phyloP scores from a whole-genome alignment of 2,113 vertebrate genomes.

The Hypocryptadius cinnamomeus region DNA sequence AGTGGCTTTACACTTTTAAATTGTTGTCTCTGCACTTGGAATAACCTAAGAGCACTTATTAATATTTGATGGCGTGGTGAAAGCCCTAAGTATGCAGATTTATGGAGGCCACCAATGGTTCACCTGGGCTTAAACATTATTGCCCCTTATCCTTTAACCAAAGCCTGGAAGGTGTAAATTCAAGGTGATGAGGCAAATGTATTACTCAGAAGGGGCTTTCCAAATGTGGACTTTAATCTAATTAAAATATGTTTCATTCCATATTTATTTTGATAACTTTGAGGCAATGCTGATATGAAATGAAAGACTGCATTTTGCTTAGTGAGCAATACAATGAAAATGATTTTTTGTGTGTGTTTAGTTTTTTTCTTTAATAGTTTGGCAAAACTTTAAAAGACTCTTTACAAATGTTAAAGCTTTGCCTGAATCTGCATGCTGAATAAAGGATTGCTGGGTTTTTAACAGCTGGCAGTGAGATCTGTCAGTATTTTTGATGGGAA shows the following conservation, averaged over 20 bases:
- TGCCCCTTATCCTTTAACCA: neutral
- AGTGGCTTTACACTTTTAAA: slow-evolving; percentile 31
- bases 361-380: neutral
- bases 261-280: neutral
- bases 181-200: neutral
- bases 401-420: neutral
- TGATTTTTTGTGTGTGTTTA: neutral
- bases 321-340: neutral
- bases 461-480: neutral
- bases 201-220: neutral
- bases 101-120: neutral
- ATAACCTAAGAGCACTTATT: slow-evolving; percentile 58
- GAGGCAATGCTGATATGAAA: neutral
- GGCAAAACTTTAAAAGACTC: neutral
- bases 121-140: neutral
- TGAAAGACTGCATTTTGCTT: neutral
- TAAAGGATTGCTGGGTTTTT: neutral
- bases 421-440: neutral
- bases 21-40: slow-evolving; percentile 60
- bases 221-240: neutral
- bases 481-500: neutral
- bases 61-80: slow-evolving; percentile 69
- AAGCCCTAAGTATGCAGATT: neutral
- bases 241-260: neutral
- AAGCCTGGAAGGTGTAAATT: neutral